These are phyloP conservation scores for Epizoanthus ramosus DNA, from an alignment of 92 coral and sea anemone genomes.

Conservation along the genomic window DNA sequence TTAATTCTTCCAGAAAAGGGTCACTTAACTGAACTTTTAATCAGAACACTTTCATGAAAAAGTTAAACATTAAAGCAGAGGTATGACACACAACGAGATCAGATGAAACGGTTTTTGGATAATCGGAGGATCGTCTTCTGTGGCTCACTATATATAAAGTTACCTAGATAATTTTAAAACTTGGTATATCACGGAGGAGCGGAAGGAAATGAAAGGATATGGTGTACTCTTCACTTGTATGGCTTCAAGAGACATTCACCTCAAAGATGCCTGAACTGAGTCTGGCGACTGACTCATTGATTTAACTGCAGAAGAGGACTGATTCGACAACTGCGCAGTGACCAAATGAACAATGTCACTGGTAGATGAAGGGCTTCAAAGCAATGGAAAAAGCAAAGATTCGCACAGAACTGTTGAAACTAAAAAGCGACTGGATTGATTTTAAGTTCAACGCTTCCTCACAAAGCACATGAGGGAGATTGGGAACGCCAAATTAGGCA, in stretches of 20 bases:
- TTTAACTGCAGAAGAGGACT: slow-evolving; percentile 29
- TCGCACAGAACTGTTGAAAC: background rate
- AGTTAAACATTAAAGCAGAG: slow-evolving; percentile 17
- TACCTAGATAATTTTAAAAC: background rate
- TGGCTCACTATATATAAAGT: no score
- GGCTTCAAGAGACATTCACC: slow-evolving; percentile 34
- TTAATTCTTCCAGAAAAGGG: slow-evolving; percentile 2
- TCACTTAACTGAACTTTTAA: slow-evolving; percentile 8
- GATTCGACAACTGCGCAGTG: slow-evolving; percentile 33
- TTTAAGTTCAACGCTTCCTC: slow-evolving; percentile 9
- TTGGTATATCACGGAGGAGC: background rate
- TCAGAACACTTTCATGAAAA: background rate
- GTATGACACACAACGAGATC: slow-evolving; percentile 4
- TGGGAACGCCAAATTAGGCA: slow-evolving; percentile 43
- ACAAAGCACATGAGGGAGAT: slow-evolving; percentile 29
- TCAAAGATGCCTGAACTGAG: slow-evolving; percentile 17
- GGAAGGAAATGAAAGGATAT: slow-evolving; percentile 8
- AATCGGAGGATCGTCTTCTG: background rate
- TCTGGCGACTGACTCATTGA: slow-evolving; percentile 19
- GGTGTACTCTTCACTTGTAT: background rate
- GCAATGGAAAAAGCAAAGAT: slow-evolving; percentile 9
- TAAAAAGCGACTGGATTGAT: slow-evolving; percentile 32
- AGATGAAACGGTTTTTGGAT: slow-evolving; percentile 25
- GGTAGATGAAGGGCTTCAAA: slow-evolving; percentile 12
- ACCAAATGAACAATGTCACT: slow-evolving; percentile 38